Conservation (phyloP, 2,888 invertebrate genomes). For the Drosophila suboccidentalis region DNA sequence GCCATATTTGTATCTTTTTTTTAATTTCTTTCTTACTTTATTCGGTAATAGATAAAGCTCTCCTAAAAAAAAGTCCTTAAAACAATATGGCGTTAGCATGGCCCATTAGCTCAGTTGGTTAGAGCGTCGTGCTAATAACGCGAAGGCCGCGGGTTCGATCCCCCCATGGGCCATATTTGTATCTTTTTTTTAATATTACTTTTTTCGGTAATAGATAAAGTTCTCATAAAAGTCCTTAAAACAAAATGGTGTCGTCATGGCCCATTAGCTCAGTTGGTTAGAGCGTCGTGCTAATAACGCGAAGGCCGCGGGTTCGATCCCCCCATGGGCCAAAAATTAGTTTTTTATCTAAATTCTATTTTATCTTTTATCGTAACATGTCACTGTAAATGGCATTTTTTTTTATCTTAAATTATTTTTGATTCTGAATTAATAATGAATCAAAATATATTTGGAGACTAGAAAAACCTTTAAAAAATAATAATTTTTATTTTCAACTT, state of each 20-base stretch:
- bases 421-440: too few relatives aligned
- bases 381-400: too few relatives aligned
- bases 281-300: constrained; percentile 86
- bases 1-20: constrained; percentile 53
- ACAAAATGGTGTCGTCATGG: constrained; percentile 46
- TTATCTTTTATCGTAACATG: too few relatives aligned
- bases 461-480: too few relatives aligned
- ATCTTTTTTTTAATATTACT: too few relatives aligned
- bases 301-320: constrained; percentile 84
- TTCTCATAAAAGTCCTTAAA: too few relatives aligned
- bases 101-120: constrained; percentile 86
- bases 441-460: too few relatives aligned
- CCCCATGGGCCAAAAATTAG: constrained; percentile 10
- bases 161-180: constrained; percentile 85
- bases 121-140: constrained; percentile 86
- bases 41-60: neutral
- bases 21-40: neutral
- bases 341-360: too few relatives aligned
- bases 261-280: constrained; percentile 86
- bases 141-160: constrained; percentile 86
- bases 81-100: constrained; percentile 37
- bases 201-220: too few relatives aligned
- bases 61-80: neutral
- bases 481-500: too few relatives aligned
- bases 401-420: too few relatives aligned